phyloP scores from a whole-genome alignment of 2,888 invertebrate species.

The Steinernema hermaphroditum region DNA sequence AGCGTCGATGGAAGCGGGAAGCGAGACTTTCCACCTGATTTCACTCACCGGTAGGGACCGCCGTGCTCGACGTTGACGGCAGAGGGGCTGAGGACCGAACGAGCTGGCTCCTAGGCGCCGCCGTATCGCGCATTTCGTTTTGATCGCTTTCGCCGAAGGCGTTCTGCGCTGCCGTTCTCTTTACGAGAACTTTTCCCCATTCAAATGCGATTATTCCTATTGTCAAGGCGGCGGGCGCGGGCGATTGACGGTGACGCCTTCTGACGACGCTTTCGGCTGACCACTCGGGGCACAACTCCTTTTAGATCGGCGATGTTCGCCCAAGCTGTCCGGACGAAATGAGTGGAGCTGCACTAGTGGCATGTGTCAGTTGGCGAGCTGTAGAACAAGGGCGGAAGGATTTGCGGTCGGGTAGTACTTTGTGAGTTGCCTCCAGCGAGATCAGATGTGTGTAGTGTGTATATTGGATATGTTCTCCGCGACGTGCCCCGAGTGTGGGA shows the following conservation, averaged over 20 bases:
- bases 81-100: background rate
- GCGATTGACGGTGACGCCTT: background rate
- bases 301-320: too few species aligned
- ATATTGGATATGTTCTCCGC: slow-evolving; percentile 14
- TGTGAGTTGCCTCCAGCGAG: slow-evolving; percentile 21
- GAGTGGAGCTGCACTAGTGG: background rate
- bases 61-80: slow-evolving; percentile 1
- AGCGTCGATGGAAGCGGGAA: slow-evolving; percentile 1
- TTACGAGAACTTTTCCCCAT: slow-evolving; percentile 20
- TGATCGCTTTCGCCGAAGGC: slow-evolving; percentile 26
- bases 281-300: too few species aligned
- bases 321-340: background rate
- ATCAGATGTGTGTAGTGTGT: slow-evolving; percentile 23
- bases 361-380: slow-evolving; percentile 20
- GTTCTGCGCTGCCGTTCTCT: slow-evolving; percentile 6
- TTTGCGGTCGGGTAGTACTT: slow-evolving; percentile 28
- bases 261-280: too few species aligned
- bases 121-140: slow-evolving; percentile 21
- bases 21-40: slow-evolving; percentile 27
- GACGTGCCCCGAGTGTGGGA: slow-evolving; percentile 12
- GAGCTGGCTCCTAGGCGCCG: background rate
- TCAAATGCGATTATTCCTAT: slow-evolving; percentile 25
- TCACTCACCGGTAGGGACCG: slow-evolving; percentile 17
- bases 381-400: background rate
- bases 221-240: background rate